phyloP scores from a whole-genome alignment of 2,888 invertebrate species.

The Adineta ricciae region DNA sequence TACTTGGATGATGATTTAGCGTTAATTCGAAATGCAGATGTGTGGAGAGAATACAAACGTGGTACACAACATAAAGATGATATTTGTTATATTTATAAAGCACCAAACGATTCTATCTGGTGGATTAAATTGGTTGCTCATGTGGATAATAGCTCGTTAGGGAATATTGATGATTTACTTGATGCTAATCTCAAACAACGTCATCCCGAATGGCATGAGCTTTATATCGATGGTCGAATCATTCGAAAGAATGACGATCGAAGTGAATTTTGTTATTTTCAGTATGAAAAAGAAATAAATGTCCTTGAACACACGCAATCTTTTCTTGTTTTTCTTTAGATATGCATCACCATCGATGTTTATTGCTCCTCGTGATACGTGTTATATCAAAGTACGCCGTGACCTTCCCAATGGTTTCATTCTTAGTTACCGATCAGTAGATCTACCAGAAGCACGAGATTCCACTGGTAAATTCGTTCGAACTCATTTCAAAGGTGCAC shows the following conservation, averaged over 20 bases:
- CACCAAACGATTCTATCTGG: background rate
- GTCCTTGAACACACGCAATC: too few species aligned
- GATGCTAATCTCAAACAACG: background rate
- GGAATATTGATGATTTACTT: constrained; percentile 19
- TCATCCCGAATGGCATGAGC: constrained; percentile 7
- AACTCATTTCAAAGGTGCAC: background rate
- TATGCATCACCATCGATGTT: background rate
- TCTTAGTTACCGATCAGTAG: background rate
- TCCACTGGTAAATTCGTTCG: background rate
- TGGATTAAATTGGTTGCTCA: background rate
- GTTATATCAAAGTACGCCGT: background rate
- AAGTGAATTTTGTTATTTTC: background rate
- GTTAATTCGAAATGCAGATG: background rate
- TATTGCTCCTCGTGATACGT: background rate
- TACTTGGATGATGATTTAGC: background rate
- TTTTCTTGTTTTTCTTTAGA: background rate
- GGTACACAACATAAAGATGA: background rate
- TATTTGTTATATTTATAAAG: background rate
- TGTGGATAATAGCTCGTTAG: background rate
- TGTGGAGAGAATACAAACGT: constrained; percentile 10
- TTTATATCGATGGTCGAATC: background rate
- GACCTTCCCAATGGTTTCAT: background rate
- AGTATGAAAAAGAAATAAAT: too few species aligned
- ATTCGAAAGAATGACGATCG: too few species aligned
- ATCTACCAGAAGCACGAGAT: background rate